Percentiles rank a stretch among this genome's conserved stretches.
phyloP scores from a whole-genome alignment of 2,888 invertebrate genomes.

The Tanypteryx hageni region DNA sequence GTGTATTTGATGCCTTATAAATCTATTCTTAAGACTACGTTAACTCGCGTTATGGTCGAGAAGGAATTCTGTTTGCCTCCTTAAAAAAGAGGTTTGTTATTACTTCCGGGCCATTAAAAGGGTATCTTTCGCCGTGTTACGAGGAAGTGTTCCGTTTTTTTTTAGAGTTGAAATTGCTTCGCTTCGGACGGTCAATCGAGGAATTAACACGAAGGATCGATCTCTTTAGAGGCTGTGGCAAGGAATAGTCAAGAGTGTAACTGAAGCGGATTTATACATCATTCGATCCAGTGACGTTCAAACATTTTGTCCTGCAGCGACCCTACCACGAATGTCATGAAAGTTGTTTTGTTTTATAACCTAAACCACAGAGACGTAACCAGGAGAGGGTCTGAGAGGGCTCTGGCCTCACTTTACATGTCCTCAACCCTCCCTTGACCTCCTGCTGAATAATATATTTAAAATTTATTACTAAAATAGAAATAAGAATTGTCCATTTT shows the following conservation, averaged over 20 bases:
- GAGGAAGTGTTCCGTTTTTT: not conserved
- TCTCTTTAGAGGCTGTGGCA: not conserved
- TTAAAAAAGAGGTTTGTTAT: not conserved
- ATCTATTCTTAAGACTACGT: not conserved
- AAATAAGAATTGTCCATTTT: no score
- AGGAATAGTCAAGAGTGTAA: not conserved
- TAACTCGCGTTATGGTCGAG: conserved; percentile 8
- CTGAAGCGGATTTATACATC: no score
- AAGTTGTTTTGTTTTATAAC: no score
- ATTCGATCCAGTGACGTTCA: no score
- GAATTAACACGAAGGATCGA: conserved; percentile 8
- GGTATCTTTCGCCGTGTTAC: not conserved
- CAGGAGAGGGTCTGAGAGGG: no score
- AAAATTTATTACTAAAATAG: no score
- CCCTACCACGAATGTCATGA: no score
- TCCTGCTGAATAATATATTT: no score
- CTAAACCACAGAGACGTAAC: no score
- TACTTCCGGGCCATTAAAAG: conserved; percentile 4
- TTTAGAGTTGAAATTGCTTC: not conserved
- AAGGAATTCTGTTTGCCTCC: not conserved
- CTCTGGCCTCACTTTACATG: no score
- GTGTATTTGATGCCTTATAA: not conserved
- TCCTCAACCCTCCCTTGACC: no score
- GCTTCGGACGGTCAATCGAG: not conserved
- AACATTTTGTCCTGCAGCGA: no score